A percentile compares a stretch with the other conserved stretches of the same genome.
phyloP scores from a whole-genome alignment of 2,113 vertebrate species.

The Oncorhynchus masou region DNA sequence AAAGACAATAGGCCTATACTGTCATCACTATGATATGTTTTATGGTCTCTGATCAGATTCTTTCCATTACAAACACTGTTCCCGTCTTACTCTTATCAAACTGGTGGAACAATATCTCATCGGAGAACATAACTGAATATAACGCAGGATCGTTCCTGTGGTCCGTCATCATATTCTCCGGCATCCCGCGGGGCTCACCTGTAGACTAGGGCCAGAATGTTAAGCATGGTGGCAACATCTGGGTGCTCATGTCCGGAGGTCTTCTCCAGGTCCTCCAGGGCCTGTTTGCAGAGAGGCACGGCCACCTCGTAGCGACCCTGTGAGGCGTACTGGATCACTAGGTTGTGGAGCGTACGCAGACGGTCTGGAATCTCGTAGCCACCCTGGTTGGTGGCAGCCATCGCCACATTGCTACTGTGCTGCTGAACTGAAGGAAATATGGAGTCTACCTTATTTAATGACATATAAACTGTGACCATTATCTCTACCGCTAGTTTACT shows the following conservation, averaged over 20 bases:
- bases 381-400: slow-evolving; percentile 70
- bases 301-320: slow-evolving; percentile 97
- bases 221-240: slow-evolving; percentile 97
- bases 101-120: too few relatives aligned
- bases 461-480: neutral
- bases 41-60: too few relatives aligned
- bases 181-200: slow-evolving; percentile 68
- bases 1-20: too few relatives aligned
- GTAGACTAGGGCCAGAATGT: slow-evolving; percentile 97
- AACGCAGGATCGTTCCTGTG: neutral
- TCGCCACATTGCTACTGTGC: neutral
- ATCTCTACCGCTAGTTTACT: neutral
- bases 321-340: slow-evolving; percentile 99
- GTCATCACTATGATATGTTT: too few relatives aligned
- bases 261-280: slow-evolving; percentile 97
- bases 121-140: neutral
- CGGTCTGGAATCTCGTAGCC: slow-evolving; percentile 96
- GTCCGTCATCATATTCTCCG: neutral
- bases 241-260: slow-evolving; percentile 96
- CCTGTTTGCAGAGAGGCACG: slow-evolving; percentile 97
- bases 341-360: slow-evolving; percentile 93
- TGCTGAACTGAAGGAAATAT: neutral
- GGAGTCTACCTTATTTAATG: neutral
- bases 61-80: too few relatives aligned
- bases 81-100: too few relatives aligned